A percentile compares a stretch with the other conserved stretches of the same genome.
phyloP scores from a whole-genome alignment of 92 coral and sea anemone genomes.

The Porites cylindrica region DNA sequence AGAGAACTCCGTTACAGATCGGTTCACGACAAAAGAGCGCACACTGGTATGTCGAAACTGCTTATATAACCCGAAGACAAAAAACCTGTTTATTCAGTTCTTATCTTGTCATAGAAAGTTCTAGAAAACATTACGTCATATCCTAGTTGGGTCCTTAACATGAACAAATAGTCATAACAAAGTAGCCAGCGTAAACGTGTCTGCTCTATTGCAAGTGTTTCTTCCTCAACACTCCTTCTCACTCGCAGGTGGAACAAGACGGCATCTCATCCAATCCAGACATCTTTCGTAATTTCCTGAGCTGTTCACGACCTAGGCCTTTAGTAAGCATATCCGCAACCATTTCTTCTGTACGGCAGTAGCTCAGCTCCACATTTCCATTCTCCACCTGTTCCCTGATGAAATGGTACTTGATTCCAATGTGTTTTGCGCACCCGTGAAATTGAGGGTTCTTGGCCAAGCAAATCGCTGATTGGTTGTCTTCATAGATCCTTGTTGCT shows the following conservation, averaged over 20 bases:
- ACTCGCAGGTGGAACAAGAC: background rate
- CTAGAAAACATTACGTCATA: too few species aligned
- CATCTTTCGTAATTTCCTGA: background rate
- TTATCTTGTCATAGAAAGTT: too few species aligned
- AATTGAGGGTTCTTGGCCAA: conserved; percentile 12
- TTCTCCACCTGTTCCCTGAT: conserved; percentile 58
- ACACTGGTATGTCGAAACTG: too few species aligned
- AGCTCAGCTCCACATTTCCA: conserved; percentile 29
- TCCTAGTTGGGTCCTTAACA: too few species aligned
- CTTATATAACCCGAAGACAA: too few species aligned
- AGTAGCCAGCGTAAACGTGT: too few species aligned
- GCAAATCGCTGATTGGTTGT: conserved; percentile 63
- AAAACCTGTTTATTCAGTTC: too few species aligned
- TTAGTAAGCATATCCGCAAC: conserved; percentile 62
- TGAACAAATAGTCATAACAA: too few species aligned
- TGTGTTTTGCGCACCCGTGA: conserved; percentile 61
- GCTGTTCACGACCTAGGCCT: conserved; percentile 42
- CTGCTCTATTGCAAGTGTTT: too few species aligned
- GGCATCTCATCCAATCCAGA: background rate
- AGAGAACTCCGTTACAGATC: too few species aligned
- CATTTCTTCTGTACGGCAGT: conserved; percentile 49
- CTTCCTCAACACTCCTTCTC: too few species aligned
- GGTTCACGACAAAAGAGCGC: too few species aligned
- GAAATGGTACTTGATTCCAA: conserved; percentile 67
- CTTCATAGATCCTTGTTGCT: conserved; percentile 27